A percentile compares a stretch with the other conserved stretches of the same genome.
Conservation (phyloP, 2,797 vertebrate species). For the Ctenosaura bakeri region DNA sequence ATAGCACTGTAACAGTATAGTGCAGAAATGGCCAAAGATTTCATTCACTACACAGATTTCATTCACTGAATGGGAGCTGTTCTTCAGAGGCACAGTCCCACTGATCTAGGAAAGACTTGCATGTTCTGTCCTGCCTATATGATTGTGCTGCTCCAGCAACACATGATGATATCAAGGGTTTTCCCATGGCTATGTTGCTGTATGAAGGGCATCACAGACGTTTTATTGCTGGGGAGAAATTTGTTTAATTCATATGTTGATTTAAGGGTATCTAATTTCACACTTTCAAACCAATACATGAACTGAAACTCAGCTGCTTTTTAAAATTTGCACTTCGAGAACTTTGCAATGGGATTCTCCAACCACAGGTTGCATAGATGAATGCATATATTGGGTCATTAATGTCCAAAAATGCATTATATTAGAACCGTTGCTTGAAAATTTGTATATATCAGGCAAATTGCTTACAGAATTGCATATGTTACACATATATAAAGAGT, state of each 20-base stretch:
- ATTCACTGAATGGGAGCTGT: background rate
- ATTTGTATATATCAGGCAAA: too few relatives aligned
- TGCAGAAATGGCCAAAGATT: too few relatives aligned
- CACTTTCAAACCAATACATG: background rate
- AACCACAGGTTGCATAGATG: too few relatives aligned
- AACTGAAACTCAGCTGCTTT: background rate
- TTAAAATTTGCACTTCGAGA: background rate
- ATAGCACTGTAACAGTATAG: too few relatives aligned
- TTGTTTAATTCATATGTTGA: too few relatives aligned
- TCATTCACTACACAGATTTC: background rate
- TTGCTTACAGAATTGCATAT: too few relatives aligned
- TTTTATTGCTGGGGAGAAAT: too few relatives aligned
- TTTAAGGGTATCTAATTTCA: background rate
- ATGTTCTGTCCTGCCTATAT: background rate
- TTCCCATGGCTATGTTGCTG: background rate
- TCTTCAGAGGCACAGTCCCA: background rate
- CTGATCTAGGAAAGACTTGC: background rate
- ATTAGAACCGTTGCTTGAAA: too few relatives aligned
- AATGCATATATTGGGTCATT: too few relatives aligned
- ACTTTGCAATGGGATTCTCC: too few relatives aligned
- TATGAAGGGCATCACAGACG: background rate
- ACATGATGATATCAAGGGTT: background rate
- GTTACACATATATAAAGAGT: too few relatives aligned
- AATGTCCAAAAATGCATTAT: too few relatives aligned
- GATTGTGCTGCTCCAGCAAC: background rate